Percentiles rank a stretch among this genome's conserved stretches.
Evolutionary conservation across 2,113 vertebrate genomes (phyloP).

Genomic region (Platanista minor): DNA sequence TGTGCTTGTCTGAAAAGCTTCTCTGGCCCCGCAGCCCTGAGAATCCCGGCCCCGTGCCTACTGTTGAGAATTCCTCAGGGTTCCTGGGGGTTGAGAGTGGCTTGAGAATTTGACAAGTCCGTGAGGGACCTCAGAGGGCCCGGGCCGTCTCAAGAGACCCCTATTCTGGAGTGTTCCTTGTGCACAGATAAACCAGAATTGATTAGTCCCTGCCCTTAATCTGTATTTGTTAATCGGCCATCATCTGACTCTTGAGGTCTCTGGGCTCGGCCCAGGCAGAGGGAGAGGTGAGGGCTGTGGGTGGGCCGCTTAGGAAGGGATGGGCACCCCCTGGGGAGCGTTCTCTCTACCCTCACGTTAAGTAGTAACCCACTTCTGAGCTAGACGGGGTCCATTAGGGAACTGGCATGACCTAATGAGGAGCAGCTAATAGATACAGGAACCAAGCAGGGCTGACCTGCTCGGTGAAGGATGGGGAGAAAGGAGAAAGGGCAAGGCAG

Average conservation of each 20-base stretch:
- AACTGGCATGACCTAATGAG: neutral
- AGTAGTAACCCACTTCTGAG: fast-evolving
- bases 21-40: neutral
- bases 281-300: neutral
- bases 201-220: neutral
- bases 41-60: neutral
- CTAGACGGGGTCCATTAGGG: fast-evolving
- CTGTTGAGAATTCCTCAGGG: neutral
- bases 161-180: neutral
- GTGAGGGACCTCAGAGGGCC: neutral
- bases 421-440: neutral
- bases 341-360: neutral
- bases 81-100: neutral
- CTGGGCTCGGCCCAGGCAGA: neutral
- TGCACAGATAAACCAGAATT: neutral
- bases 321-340: fast-evolving
- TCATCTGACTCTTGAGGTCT: neutral
- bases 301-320: neutral
- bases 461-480: neutral
- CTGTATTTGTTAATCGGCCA: neutral
- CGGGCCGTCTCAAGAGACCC: neutral
- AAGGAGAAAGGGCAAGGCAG: neutral
- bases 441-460: neutral
- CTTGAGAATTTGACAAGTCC: neutral
- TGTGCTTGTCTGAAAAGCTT: neutral